These are phyloP conservation scores for Siphamia tubifer DNA, from an alignment of 2,113 vertebrate genomes.

Conservation along the genomic window DNA sequence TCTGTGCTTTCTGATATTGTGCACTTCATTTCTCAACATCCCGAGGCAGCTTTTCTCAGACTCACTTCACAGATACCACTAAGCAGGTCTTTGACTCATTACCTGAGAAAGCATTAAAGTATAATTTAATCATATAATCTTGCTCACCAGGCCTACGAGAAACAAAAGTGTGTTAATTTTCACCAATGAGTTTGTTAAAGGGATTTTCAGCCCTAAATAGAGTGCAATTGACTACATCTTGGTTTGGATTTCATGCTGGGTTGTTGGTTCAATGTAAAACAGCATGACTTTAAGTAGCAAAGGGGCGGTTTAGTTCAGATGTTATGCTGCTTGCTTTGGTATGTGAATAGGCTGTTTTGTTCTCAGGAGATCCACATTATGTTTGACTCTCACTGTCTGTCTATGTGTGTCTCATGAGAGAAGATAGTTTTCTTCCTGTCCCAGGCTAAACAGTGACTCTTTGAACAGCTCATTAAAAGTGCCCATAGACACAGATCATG, in stretches of 20 bases:
- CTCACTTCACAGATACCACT: not conserved
- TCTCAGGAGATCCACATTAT: not conserved
- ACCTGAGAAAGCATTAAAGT: not conserved
- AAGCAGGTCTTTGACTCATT: not conserved
- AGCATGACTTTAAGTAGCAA: not conserved
- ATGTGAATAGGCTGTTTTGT: constrained; percentile 10
- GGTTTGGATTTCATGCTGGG: not conserved
- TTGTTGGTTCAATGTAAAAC: not conserved
- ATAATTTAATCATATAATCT: not conserved
- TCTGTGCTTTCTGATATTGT: too few relatives aligned
- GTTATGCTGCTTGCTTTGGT: not conserved
- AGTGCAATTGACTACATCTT: not conserved
- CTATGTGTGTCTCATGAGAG: constrained; percentile 21
- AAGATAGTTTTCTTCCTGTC: constrained; percentile 7
- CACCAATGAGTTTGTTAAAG: not conserved
- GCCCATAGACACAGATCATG: constrained; percentile 38
- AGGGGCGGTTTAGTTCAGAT: not conserved
- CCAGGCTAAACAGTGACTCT: constrained; percentile 51
- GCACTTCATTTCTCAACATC: not conserved
- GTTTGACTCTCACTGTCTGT: constrained; percentile 19
- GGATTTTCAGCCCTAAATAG: not conserved
- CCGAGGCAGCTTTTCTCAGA: not conserved
- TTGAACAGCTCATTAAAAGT: constrained; percentile 44
- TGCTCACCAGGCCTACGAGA: not conserved
- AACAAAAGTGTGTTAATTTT: not conserved